Percentiles rank a stretch among this genome's conserved stretches.
phyloP scores from a whole-genome alignment of 1,140 invertebrate genomes.

The Goniozus legneri region DNA sequence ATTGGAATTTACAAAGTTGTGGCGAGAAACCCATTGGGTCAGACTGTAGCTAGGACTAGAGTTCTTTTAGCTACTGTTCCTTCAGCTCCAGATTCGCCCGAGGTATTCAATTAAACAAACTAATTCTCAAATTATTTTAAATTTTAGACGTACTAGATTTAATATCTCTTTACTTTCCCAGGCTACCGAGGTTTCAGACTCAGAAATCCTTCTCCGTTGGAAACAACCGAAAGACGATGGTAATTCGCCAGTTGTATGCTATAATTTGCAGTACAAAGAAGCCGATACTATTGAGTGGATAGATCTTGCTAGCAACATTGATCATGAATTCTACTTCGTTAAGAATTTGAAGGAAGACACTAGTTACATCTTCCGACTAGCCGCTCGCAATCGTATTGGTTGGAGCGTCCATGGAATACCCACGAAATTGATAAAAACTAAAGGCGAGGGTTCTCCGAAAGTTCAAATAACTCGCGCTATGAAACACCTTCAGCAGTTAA shows the following conservation, averaged over 20 bases:
- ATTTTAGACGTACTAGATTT: neutral
- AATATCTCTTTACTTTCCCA: conserved; percentile 7
- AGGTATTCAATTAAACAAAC: conserved; percentile 50
- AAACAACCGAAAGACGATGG: conserved; percentile 82
- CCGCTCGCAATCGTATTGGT: conserved; percentile 89
- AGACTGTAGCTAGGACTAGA: conserved; percentile 70
- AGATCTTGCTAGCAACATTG: conserved; percentile 82
- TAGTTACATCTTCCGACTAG: conserved; percentile 84
- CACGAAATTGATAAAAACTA: conserved; percentile 67
- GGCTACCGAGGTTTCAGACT: conserved; percentile 70
- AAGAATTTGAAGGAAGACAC: conserved; percentile 72
- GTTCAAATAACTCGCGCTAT: conserved; percentile 75
- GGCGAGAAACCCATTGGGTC: conserved; percentile 81
- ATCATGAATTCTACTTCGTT: conserved; percentile 89
- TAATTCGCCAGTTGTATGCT: conserved; percentile 79
- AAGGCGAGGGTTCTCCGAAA: conserved; percentile 63
- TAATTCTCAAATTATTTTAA: neutral
- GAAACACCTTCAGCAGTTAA: conserved; percentile 78
- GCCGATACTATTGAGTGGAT: conserved; percentile 80
- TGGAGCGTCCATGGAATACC: conserved; percentile 81
- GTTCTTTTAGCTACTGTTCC: conserved; percentile 73
- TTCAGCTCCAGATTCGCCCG: conserved; percentile 81
- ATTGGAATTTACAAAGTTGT: conserved; percentile 94
- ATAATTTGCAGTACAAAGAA: conserved; percentile 77
- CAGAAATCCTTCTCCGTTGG: conserved; percentile 85